Evolutionary conservation across 1,140 invertebrate species (phyloP), one percentile per base, ranked within the genome.

Genomic region (Bombus terrestris): DNA sequence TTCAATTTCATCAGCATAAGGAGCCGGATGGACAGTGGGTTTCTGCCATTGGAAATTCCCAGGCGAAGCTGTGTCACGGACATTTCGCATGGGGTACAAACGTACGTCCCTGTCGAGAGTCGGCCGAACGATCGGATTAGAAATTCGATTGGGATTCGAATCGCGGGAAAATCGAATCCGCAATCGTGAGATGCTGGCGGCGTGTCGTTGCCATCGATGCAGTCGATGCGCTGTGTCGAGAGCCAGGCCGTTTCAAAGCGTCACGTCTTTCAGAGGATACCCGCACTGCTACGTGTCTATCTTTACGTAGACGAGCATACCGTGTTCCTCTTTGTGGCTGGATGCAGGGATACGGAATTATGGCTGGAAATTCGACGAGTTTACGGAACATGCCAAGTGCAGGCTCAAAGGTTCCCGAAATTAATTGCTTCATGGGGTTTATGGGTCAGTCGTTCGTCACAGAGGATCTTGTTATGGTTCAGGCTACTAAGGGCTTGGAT

Each of bases 91-190:
- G 43, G 39, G 15, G 22, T 15, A 59, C 47, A 69, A 69, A 57
- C 81, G 64, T 35, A 53, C 81, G 53, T 41, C 57, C 37, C 22
- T 41, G 59, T 18, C 25, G 47, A n/a, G 53, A 41, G 47, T 15
- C 3, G 22, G 57, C 8, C 37, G 1, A 37, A 15, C 39, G 25
- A 71, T 77, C 47, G 43, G 82, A 83, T 83, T 83, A 83, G 82
- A 83, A 78, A 83, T 78, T 78, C 75, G 75, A 83, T 83, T 43
- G 74, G 68, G 43, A 59, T n/a, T n/a, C n/a, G 82, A 69, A 47
- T 83, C 59, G 72, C 41, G 73, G 28, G 81, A 77, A 76, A 77
- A 83, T 77, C 81, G 81, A 83, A 53, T 83, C 73, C 62, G 71
- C 72, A 25, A 47, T 77, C 81, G 43, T 43, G 41, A 53, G 47